Evolutionary conservation across 2,113 vertebrate genomes (phyloP), one percentile per base, ranked within the genome.

Genomic region (Recurvirostra avosetta): DNA sequence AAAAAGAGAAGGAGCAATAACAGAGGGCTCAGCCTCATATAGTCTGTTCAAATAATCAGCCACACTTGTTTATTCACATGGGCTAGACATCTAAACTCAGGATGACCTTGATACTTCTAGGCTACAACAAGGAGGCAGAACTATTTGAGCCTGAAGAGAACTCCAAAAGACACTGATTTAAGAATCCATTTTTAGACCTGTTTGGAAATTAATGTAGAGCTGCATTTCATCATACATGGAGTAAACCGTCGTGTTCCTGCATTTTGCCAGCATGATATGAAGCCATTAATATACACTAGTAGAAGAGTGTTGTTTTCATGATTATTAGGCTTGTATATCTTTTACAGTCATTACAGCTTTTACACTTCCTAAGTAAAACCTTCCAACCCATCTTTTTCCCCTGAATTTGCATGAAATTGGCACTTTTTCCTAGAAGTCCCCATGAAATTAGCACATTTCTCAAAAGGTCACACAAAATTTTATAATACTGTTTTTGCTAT

Each of bases 341-440:
- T 93, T 89, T 88, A 49, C 58, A 90, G 50, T 93, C 77, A 93
- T 96, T 94, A 88, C 61, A 90, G 77, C 50, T 82, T 96, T 94
- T 96, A 76, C 58, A 50, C 25, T 68, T 65, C 47, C 41, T 32
- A 92, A 93, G 52, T 79, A 88, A 97, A 96, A 77, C 52, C 43
- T 91, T 96, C 30, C 72, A 94, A 63, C 34, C 53, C 92, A 92
- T 70, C 41, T 92, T 96, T 88, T 12, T 13, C 13, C 6, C 4
- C 29, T 59, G 59, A 94, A 92, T 92, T 97, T 94, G 50, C 82
- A 94, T 95, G 45, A 96, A 94, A 95, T 91, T 95, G 86, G 75
- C 58, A 86, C 77, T 45, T 72, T 91, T 95, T 52, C 41, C 50
- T 62, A 67, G 65, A 97, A 81, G n/a, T 90, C 55, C 29, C 76